These are phyloP conservation scores for Temnothorax curvispinosus DNA, from an alignment of 1,140 invertebrate genomes.

Conservation along the genomic window DNA sequence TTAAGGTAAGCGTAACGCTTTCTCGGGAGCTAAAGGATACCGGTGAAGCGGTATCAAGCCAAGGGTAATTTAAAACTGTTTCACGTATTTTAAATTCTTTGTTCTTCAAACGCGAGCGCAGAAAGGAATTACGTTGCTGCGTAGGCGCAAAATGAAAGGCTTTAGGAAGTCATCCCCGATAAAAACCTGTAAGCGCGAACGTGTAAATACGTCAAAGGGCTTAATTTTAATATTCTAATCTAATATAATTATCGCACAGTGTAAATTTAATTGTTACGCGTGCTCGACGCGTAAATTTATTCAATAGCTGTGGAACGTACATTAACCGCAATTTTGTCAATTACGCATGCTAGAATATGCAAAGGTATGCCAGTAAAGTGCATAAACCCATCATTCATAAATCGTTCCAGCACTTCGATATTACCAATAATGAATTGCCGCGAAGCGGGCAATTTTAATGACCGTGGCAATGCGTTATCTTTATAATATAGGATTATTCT, in stretches of 20 bases:
- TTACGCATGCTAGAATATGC: constrained; percentile 35
- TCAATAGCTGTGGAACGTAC: constrained; percentile 23
- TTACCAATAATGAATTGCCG: constrained; percentile 42
- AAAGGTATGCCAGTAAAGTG: constrained; percentile 35
- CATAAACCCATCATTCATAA: constrained; percentile 43
- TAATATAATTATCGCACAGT: neutral
- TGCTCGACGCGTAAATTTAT: constrained; percentile 27
- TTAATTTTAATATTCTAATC: constrained; percentile 15
- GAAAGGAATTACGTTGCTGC: neutral
- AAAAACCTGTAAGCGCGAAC: neutral
- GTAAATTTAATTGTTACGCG: constrained; percentile 29
- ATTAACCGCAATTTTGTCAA: constrained; percentile 42
- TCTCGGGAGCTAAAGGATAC: constrained; percentile 3
- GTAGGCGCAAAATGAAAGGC: neutral
- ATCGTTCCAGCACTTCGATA: constrained; percentile 16
- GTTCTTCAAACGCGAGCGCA: constrained; percentile 1
- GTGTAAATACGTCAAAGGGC: constrained; percentile 9
- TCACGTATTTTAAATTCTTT: constrained; percentile 43
- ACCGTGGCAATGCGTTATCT: neutral
- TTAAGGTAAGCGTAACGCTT: constrained; percentile 26
- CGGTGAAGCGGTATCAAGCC: constrained; percentile 14
- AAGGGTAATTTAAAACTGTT: constrained; percentile 41
- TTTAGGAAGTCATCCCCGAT: neutral
- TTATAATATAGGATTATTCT: neutral
- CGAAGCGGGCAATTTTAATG: constrained; percentile 19